Evolutionary conservation across 2,113 vertebrate genomes (phyloP).

Genomic region (Thamnaconus septentrionalis): DNA sequence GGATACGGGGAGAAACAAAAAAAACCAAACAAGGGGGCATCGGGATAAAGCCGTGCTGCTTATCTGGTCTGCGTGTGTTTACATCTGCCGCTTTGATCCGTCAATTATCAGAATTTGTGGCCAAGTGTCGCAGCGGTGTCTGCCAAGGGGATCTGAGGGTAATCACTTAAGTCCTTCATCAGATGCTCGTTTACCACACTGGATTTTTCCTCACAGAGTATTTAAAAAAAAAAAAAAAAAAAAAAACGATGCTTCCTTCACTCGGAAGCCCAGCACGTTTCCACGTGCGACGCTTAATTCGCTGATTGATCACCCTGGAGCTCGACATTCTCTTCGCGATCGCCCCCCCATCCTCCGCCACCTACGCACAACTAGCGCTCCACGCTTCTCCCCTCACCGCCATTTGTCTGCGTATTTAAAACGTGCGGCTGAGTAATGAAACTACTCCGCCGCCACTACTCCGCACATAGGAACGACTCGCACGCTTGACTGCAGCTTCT

Average conservation of each 20-base stretch:
- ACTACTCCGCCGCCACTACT: slow-evolving; percentile 67
- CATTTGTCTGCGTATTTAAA: slow-evolving; percentile 65
- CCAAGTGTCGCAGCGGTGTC: slow-evolving; percentile 36
- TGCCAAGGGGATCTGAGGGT: slow-evolving; percentile 34
- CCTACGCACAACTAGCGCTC: slow-evolving; percentile 18
- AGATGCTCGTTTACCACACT: background rate
- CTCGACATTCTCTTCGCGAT: slow-evolving; percentile 45
- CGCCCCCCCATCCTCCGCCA: background rate
- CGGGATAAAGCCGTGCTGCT: slow-evolving; percentile 42
- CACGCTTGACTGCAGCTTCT: slow-evolving; percentile 74
- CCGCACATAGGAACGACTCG: slow-evolving; percentile 72
- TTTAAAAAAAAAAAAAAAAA: background rate
- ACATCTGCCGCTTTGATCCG: slow-evolving; percentile 47
- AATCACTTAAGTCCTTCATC: slow-evolving; percentile 30
- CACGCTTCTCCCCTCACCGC: slow-evolving; percentile 28
- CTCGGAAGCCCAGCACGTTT: slow-evolving; percentile 16
- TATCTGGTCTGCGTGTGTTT: slow-evolving; percentile 52
- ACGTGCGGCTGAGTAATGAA: slow-evolving; percentile 70
- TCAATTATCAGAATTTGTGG: slow-evolving; percentile 31
- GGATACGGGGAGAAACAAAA: slow-evolving; percentile 8
- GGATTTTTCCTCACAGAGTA: no score
- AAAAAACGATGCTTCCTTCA: slow-evolving; percentile 9
- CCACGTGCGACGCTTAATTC: slow-evolving; percentile 6
- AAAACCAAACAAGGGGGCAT: slow-evolving; percentile 52
- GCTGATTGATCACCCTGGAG: slow-evolving; percentile 40